Evolutionary conservation across 2,888 invertebrate species (phyloP), one percentile per base, ranked within the genome.

Genomic region (Eucriotettix oculatus): DNA sequence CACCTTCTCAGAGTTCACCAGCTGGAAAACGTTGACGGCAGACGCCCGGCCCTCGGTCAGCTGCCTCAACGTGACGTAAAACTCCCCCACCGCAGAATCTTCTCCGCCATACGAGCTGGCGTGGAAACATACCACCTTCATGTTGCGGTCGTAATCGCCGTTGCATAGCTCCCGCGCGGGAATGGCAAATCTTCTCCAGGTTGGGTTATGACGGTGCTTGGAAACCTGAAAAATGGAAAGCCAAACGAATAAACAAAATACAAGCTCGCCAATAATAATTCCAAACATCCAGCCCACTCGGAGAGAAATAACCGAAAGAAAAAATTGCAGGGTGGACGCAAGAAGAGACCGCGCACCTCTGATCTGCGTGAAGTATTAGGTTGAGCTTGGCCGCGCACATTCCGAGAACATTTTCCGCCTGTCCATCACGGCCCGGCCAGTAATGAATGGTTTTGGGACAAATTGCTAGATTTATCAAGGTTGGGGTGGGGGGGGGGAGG

Each of bases 121-220:
- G 66, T 79, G 78, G 68, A 69, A 77, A 65, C 78, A 78, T 61
- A 75, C 74, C 52, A 80, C 68, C 64, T 73, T 72, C 44, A 80
- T 71, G 54, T 70, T 69, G 56, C 79, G 71, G 58, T 76, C 74
- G 67, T 75, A 71, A 66, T 79, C 78, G 17, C 75, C 76, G 66
- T 74, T 75, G 65, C 77, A 78, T 55, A 80, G 67, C 3, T 68
- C 66, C 43, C 73, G 69, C 2, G 74, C 69, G 41, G 73, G 69
- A 40, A 78, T 66, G 12, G 68, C 69, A 63, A 80, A 75, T 44
- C 72, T 72, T 61, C 70, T 69, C 79, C 79, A 81, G n/a, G 70
- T 71, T 14, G 80, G 79, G 66, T 77, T 75, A 53, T 76, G 66
- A 1, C 75, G 78, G 59, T 73, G 74, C 64, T 73, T 75, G 42